Evolutionary conservation across 2,113 vertebrate species (phyloP), one percentile per base, ranked within the genome.

Genomic region (Daubentonia madagascariensis): DNA sequence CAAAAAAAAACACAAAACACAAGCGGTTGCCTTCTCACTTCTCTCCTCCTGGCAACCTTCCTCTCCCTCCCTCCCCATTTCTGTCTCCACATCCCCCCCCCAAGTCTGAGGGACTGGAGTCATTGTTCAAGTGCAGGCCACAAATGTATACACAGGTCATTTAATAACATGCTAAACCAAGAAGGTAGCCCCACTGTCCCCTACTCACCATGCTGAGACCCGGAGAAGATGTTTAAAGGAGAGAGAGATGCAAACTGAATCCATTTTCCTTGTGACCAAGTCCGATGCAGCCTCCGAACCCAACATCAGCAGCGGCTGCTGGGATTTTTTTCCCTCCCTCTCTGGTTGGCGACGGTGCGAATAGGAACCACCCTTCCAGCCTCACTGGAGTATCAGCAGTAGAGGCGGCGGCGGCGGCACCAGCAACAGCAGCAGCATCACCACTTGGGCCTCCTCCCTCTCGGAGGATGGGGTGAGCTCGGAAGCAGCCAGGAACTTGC

Each of bases 391-490:
- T 76, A 92, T 59, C 94, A 89, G 98, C 96, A 73, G 87, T 1
- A 68, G 52, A 78, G 76, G 57, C 52, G 57, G 78, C 65, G 9
- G 28, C 65, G 12, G 25, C 61, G 10, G 63, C 37, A 8, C 48
- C 63, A 6, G 50, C 81, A n/a, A n/a, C n/a, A n/a, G 86, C 89
- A 89, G 94, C 97, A 90, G 97, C 98, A 98, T 96, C 98, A 86
- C 92, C 97, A 83, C 78, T 80, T 30, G 61, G 87, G 97, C 97
- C 98, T 98, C 98, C 98, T 98, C 98, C 98, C 98, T 97, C 93
- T 68, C 73, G 97, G 97, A 98, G 98, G 98, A 98, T 97, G 97
- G 97, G 98, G 98, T 98, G 98, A 98, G 98, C 98, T 98, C 98
- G 93, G 94, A 92, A 97, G 95, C 98, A 92, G 98, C 98, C 97